Conservation (phyloP, 2,797 vertebrate species). For the Gallinago solitaria region DNA sequence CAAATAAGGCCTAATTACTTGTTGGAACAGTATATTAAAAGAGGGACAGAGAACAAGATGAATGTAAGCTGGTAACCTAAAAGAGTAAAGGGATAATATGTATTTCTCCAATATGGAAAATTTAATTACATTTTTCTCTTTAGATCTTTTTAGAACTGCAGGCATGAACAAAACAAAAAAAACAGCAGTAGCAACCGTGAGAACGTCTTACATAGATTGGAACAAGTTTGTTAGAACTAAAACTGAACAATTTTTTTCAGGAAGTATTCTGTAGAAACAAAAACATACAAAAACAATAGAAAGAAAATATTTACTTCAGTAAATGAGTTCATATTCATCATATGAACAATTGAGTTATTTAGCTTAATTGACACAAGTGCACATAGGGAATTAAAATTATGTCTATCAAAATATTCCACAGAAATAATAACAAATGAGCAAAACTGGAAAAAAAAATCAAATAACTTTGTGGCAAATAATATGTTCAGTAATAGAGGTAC, state of each 20-base stretch:
- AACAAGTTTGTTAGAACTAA: background rate
- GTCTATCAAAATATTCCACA: background rate
- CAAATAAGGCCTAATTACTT: background rate
- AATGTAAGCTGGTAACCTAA: background rate
- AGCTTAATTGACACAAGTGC: background rate
- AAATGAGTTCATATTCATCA: background rate
- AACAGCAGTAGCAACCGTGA: background rate
- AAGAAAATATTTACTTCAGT: slow-evolving; percentile 15
- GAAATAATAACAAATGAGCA: background rate
- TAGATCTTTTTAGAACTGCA: background rate
- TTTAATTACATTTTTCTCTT: background rate
- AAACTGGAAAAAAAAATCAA: background rate
- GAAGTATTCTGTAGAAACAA: background rate
- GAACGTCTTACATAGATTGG: background rate
- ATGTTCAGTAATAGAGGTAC: background rate
- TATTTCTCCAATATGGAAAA: background rate
- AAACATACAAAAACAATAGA: background rate
- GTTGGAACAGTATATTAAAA: background rate
- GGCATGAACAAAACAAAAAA: background rate
- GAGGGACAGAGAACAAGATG: background rate
- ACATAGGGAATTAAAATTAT: background rate
- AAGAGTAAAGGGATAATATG: background rate
- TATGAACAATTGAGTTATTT: background rate
- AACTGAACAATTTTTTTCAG: background rate
- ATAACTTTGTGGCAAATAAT: background rate